Conservation (phyloP, 2,113 vertebrate species). For the Cephalopholis sonnerati region DNA sequence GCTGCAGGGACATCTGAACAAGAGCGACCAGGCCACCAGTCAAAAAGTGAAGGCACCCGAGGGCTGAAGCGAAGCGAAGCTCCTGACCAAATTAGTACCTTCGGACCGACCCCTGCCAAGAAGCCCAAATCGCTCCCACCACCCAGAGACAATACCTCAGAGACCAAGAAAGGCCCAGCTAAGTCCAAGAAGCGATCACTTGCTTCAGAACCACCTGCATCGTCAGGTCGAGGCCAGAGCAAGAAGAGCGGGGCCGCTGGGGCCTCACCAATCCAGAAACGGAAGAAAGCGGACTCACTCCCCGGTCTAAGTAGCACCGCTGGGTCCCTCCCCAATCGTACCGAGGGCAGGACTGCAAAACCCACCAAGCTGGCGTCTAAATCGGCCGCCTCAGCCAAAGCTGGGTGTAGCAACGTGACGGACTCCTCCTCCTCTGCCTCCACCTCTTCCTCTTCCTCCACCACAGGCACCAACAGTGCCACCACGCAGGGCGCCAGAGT, state of each 20-base stretch:
- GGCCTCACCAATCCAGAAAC: constrained; percentile 93
- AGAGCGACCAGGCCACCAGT: constrained; percentile 90
- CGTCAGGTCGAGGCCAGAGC: constrained; percentile 91
- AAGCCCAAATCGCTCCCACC: constrained; percentile 93
- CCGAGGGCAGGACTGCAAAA: constrained; percentile 97
- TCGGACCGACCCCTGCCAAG: constrained; percentile 93
- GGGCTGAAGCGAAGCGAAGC: constrained; percentile 96
- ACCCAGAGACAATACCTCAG: constrained; percentile 88
- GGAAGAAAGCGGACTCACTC: constrained; percentile 94
- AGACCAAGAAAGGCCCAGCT: constrained; percentile 89
- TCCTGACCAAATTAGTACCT: constrained; percentile 93
- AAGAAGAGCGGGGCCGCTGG: constrained; percentile 93
- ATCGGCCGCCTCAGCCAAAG: constrained; percentile 99
- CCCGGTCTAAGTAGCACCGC: constrained; percentile 91
- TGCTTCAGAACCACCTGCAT: constrained; percentile 87
- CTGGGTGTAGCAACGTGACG: constrained; percentile 99
- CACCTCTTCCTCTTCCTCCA: constrained; percentile 93
- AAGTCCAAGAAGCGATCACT: constrained; percentile 96
- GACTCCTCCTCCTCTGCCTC: constrained; percentile 97
- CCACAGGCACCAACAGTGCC: constrained; percentile 88
- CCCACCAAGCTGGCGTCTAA: constrained; percentile 99
- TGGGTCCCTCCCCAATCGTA: constrained; percentile 91
- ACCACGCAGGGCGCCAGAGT: constrained; percentile 93
- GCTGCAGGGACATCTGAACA: constrained; percentile 93
- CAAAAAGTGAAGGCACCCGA: constrained; percentile 93